Conservation (phyloP, 2,113 vertebrate genomes). For the Chroicocephalus ridibundus region DNA sequence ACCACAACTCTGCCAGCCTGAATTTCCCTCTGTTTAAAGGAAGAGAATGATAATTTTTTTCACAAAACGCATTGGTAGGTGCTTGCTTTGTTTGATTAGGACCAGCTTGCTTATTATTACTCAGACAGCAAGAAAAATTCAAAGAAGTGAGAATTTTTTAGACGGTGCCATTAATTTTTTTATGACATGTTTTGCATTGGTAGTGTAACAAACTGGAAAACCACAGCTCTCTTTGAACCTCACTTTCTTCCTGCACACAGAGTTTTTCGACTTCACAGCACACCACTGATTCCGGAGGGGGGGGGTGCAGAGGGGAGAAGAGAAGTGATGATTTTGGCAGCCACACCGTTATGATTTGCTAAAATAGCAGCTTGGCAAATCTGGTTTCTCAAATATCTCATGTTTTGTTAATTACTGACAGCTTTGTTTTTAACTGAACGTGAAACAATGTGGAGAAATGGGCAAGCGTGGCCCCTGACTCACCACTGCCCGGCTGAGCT, state of each 20-base stretch:
- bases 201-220: conserved; percentile 26
- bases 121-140: conserved; percentile 2
- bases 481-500: conserved; percentile 53
- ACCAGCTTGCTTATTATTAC: neutral
- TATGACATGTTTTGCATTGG: conserved; percentile 30
- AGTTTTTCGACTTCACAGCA: conserved; percentile 44
- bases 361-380: conserved; percentile 73
- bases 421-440: conserved; percentile 73
- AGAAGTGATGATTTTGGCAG: conserved; percentile 72
- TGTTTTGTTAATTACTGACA: conserved; percentile 76
- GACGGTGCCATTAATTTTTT: conserved; percentile 47
- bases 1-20: neutral
- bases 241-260: conserved; percentile 55
- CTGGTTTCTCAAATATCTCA: conserved; percentile 72
- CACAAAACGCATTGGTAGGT: neutral
- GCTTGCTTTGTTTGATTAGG: neutral
- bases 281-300: neutral
- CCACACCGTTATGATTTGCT: conserved; percentile 49
- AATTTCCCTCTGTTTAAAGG: neutral
- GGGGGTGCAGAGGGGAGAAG: neutral
- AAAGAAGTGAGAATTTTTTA: neutral
- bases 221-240: conserved; percentile 57
- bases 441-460: conserved; percentile 66
- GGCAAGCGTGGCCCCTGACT: conserved; percentile 60
- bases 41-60: neutral